These are phyloP conservation scores for Philaethria dido DNA, from an alignment of 2,888 invertebrate genomes.

Conservation along the genomic window DNA sequence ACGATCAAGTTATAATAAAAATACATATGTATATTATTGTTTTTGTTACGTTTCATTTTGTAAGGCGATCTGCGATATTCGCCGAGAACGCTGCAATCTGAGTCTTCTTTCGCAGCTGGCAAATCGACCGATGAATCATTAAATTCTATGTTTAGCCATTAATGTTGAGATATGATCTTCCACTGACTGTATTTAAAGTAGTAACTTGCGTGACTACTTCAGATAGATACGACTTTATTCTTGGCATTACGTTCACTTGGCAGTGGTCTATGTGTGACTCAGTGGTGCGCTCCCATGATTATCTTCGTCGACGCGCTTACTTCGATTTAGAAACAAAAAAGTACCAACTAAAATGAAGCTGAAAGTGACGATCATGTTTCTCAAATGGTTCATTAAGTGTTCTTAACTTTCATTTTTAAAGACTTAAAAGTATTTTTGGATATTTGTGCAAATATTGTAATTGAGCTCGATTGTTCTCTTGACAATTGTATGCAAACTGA, in stretches of 20 bases:
- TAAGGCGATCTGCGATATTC: constrained; percentile 64
- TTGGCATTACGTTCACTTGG: constrained; percentile 61
- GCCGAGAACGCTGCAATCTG: constrained; percentile 66
- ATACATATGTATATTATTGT: constrained; percentile 43
- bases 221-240: constrained; percentile 58
- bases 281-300: constrained; percentile 68
- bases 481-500: constrained; percentile 33
- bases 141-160: constrained; percentile 53
- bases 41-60: constrained; percentile 59
- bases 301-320: constrained; percentile 55
- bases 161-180: constrained; percentile 48
- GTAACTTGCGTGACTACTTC: constrained; percentile 55
- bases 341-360: constrained; percentile 48
- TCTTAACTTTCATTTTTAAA: constrained; percentile 31
- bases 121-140: constrained; percentile 68
- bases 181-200: constrained; percentile 54
- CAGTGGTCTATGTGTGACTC: constrained; percentile 69
- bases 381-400: constrained; percentile 45
- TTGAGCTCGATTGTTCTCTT: constrained; percentile 1
- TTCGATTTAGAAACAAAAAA: constrained; percentile 51
- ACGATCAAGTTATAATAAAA: constrained; percentile 30
- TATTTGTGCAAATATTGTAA: constrained; percentile 3
- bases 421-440: background rate
- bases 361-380: constrained; percentile 50
- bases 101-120: constrained; percentile 72